Evolutionary conservation across 2,888 invertebrate genomes (phyloP), one percentile per base, ranked within the genome.

Genomic region (Drosophila parthenogenetica): DNA sequence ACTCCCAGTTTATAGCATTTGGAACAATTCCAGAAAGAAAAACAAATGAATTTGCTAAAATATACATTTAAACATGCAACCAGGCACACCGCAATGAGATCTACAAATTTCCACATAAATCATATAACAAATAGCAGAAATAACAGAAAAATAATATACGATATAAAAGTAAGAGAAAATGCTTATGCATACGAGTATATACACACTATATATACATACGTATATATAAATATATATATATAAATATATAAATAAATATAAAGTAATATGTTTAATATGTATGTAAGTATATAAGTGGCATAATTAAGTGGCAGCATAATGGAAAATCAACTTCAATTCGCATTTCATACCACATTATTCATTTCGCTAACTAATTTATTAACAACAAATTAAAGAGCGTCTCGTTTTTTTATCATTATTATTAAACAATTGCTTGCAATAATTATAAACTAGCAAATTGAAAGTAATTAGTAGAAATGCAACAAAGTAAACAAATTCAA

Each of bases 251-350:
- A 25, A 66, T 73, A 45, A 65, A 60, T 58, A 60, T 70, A 25
- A 62, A 53, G 69, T 59, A 69, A 73, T 85, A 88, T 87, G 86
- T 87, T 86, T 89, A 79, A 84, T 77, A 70, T 86, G 84, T 88
- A 88, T 89, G 84, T 89, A 89, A 84, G 82, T 87, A 81, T 79
- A 77, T 77, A 84, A 82, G 79, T 79, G 87, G 85, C 87, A 87
- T 83, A 87, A 76, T 87, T 85, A 80, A 79, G 83, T 72, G 83
- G 73, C 83, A 77, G 68, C 69, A 64, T 35, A 79, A 71, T 45
- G 67, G 51, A 73, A 67, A 57, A 19, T 53, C 45, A 67, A 62
- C 64, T 61, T 45, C 42, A 77, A 71, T 53, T 67, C 72, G 60
- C 32, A 63, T 53, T 46, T 25, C 63, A 63, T 54, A 69, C 48